Evolutionary conservation across 2,797 vertebrate species (phyloP), one percentile per base, ranked within the genome.

Genomic region (Momotus momota): DNA sequence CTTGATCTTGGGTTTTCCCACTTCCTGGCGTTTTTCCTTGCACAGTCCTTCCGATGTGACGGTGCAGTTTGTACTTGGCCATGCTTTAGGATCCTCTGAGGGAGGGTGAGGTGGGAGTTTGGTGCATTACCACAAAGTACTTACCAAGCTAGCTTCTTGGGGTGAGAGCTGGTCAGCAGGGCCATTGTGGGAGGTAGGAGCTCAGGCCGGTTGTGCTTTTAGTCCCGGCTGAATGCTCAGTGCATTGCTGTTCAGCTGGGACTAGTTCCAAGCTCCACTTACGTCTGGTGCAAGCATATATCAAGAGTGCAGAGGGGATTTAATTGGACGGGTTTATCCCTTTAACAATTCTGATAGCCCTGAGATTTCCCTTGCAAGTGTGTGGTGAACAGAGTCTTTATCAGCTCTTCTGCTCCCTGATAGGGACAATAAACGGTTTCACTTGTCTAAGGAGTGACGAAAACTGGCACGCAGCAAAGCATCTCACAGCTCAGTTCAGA

Each of bases 281-380:
- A 78, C 1, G 5, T 71, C 87, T 94, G 86, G 82, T 88, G 89
- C 62, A 60, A 89, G 52, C 43, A 77, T 86, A 45, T 87, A 89
- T 94, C 91, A 91, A 89, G 83, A 91, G 78, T 89, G 61, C 48
- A 55, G 78, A 94, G 72, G 67, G 84, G 81, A 95, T 95, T 96
- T 96, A 95, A 94, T 73, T 93, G 90, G 93, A 93, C 93, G 93
- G 83, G 58, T 94, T 95, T 94, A 92, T 95, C 48, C 86, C 78
- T 95, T 91, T 95, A 95, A 93, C 83, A 91, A 58, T 90, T 89
- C 81, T 80, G 79, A 88, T 95, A 89, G 81, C 72, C 88, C 51
- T 77, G 72, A 88, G 75, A 75, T 95, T 93, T 94, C 54, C 91
- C 92, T 96, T 88, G 85, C 51, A 94, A 93, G 66, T 86, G 87